Conservation (phyloP, 2,888 invertebrate genomes). For the Amitus sp. region DNA sequence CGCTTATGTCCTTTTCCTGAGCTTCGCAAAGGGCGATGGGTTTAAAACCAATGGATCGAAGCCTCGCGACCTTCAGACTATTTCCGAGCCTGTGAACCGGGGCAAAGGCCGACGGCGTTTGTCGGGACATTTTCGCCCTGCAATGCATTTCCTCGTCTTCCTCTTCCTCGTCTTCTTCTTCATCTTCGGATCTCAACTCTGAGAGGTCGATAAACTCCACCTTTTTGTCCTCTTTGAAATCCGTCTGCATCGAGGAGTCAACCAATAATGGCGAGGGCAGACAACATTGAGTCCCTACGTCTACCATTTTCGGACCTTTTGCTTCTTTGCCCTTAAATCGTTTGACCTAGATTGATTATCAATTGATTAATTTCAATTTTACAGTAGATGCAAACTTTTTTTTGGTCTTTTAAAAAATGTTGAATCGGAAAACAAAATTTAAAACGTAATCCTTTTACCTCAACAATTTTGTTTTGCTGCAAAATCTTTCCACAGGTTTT, state of each 20-base stretch:
- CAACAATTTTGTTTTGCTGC: conserved; percentile 12
- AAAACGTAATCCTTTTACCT: conserved; percentile 7
- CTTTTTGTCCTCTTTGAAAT: conserved; percentile 29
- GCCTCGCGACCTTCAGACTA: conserved; percentile 50
- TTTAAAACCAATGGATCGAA: conserved; percentile 59
- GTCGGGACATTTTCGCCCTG: not conserved
- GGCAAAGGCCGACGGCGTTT: conserved; percentile 53
- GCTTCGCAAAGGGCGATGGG: too few species aligned
- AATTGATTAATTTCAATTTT: conserved; percentile 1
- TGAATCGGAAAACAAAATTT: too few species aligned
- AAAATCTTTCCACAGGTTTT: conserved; percentile 6
- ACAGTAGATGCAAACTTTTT: too few species aligned
- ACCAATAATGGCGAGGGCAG: conserved; percentile 37
- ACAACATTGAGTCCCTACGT: conserved; percentile 53
- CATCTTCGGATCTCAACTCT: conserved; percentile 42
- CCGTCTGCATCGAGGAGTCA: conserved; percentile 32
- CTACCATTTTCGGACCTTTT: conserved; percentile 39
- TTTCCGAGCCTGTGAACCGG: conserved; percentile 55
- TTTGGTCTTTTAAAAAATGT: too few species aligned
- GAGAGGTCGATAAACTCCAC: conserved; percentile 45
- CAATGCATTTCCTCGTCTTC: not conserved
- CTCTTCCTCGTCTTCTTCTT: not conserved
- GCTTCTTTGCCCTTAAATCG: not conserved
- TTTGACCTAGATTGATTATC: too few species aligned
- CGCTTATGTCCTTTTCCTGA: conserved; percentile 16